A percentile compares a stretch with the other conserved stretches of the same genome.
Evolutionary conservation across 30 jellyfish, hydroid and myxozoan species (phyloP).

Genomic region (Sanderia malayensis): DNA sequence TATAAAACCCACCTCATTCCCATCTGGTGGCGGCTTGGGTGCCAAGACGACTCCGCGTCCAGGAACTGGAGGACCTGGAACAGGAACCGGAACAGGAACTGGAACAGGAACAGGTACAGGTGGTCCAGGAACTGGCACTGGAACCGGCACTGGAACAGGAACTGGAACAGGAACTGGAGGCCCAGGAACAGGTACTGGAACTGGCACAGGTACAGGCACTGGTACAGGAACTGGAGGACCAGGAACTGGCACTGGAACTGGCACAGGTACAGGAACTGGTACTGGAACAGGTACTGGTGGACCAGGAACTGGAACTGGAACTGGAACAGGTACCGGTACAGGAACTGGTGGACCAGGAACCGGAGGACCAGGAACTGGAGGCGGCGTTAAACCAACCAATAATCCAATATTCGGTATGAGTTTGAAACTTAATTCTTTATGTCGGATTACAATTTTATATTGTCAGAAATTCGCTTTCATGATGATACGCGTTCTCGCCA

Average conservation of each 20-base stretch:
- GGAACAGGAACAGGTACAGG: constrained; percentile 31
- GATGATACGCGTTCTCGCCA: too few relatives aligned
- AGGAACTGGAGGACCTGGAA: constrained; percentile 55
- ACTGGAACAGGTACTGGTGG: constrained; percentile 44
- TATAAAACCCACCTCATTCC: constrained; percentile 57
- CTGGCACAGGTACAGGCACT: constrained; percentile 23
- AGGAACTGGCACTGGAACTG: constrained; percentile 31
- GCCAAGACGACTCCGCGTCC: constrained; percentile 54
- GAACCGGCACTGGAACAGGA: constrained; percentile 22
- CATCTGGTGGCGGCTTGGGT: constrained; percentile 62
- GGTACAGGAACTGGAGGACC: constrained; percentile 49
- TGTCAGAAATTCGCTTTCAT: too few relatives aligned
- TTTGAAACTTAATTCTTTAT: neutral
- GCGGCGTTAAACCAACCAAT: neutral
- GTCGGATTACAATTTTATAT: neutral
- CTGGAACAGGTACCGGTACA: constrained; percentile 28
- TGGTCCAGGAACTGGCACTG: constrained; percentile 25
- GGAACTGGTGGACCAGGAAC: constrained; percentile 32
- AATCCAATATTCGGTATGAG: constrained; percentile 6
- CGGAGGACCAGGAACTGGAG: constrained; percentile 33
- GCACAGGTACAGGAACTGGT: constrained; percentile 24
- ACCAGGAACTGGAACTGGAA: constrained; percentile 29
- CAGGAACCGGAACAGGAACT: constrained; percentile 23
- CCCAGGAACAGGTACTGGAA: constrained; percentile 8
- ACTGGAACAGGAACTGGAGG: constrained; percentile 24